Percentiles rank a stretch among this genome's conserved stretches.
Evolutionary conservation across 2,113 vertebrate genomes (phyloP).

Genomic region (Parus major): DNA sequence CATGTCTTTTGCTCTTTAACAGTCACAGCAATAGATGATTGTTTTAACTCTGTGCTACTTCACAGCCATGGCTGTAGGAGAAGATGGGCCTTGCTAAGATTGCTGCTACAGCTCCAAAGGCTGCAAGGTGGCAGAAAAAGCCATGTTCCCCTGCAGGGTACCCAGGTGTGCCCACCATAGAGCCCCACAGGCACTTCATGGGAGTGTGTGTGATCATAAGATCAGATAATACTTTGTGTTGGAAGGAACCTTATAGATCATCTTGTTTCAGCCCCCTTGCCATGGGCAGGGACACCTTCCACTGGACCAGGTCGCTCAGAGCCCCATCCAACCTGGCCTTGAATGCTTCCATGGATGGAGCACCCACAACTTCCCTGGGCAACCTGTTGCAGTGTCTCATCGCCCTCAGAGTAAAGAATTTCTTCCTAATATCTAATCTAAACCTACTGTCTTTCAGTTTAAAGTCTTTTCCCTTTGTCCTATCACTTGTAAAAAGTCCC

Average conservation of each 20-base stretch:
- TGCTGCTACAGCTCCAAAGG: neutral
- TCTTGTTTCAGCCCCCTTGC: neutral
- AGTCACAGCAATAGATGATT: neutral
- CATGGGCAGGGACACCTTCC: neutral
- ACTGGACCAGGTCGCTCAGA: neutral
- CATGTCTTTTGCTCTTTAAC: neutral
- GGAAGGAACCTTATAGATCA: neutral
- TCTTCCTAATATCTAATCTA: neutral
- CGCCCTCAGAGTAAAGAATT: neutral
- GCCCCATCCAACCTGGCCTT: neutral
- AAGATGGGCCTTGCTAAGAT: neutral
- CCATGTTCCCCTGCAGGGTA: neutral
- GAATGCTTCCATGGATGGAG: neutral
- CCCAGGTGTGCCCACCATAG: rapidly evolving
- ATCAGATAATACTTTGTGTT: neutral
- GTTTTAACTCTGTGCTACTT: neutral
- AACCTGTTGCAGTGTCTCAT: neutral
- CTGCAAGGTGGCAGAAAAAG: neutral
- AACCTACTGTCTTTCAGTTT: neutral
- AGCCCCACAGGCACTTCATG: neutral
- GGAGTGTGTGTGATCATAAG: neutral
- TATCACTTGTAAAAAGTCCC: neutral
- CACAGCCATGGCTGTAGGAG: neutral
- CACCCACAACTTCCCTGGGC: neutral
- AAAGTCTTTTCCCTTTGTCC: neutral